These are phyloP conservation scores for Danaus chrysippus DNA, from an alignment of 2,888 invertebrate genomes.

Conservation along the genomic window DNA sequence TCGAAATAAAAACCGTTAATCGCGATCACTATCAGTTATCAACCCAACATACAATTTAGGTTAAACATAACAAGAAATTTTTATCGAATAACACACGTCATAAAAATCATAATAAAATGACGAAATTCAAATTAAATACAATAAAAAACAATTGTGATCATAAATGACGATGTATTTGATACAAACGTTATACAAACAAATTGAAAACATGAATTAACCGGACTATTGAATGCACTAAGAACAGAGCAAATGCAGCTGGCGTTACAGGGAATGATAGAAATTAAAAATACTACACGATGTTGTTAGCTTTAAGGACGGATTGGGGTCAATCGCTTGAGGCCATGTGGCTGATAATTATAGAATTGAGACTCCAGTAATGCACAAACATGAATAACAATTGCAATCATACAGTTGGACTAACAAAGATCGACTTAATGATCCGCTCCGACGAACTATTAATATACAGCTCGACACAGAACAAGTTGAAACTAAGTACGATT, in stretches of 20 bases:
- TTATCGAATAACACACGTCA: neutral
- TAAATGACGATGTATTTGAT: neutral
- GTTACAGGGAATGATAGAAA: slow-evolving; percentile 61
- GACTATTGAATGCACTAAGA: too few species aligned
- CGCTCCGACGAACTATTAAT: neutral
- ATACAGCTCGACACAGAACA: too few species aligned
- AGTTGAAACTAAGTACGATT: too few species aligned
- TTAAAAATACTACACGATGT: slow-evolving; percentile 46
- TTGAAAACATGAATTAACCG: too few species aligned
- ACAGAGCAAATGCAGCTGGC: too few species aligned
- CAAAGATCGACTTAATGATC: neutral
- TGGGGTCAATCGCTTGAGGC: slow-evolving; percentile 76
- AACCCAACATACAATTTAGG: too few species aligned
- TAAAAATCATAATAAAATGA: neutral
- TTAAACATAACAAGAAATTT: too few species aligned
- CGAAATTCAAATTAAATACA: neutral
- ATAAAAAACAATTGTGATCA: neutral
- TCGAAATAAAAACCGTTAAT: too few species aligned
- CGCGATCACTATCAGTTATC: too few species aligned
- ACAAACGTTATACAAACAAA: too few species aligned
- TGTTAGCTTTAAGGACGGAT: slow-evolving; percentile 69
- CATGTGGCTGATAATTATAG: slow-evolving; percentile 75
- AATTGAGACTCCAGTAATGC: slow-evolving; percentile 56
- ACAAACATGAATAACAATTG: slow-evolving; percentile 60
- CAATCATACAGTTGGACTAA: slow-evolving; percentile 34